Evolutionary conservation across 2,888 invertebrate species (phyloP).

Genomic region (Orchestes rusci): DNA sequence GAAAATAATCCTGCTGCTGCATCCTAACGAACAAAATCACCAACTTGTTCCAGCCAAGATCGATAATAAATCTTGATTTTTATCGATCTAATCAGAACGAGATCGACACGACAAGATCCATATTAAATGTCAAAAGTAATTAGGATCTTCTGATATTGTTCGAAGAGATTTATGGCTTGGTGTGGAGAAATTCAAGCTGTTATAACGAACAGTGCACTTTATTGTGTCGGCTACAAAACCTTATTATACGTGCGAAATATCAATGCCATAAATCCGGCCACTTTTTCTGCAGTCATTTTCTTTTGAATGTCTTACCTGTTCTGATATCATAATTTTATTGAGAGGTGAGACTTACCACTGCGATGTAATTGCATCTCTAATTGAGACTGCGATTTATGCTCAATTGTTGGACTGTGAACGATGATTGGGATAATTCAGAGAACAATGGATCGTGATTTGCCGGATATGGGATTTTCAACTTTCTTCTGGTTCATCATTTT

Average conservation of each 20-base stretch:
- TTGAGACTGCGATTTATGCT: slow-evolving; percentile 41
- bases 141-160: slow-evolving; percentile 22
- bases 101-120: slow-evolving; percentile 28
- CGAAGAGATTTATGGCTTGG: too few relatives aligned
- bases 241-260: slow-evolving; percentile 13
- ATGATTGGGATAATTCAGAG: too few relatives aligned
- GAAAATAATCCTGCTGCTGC: too few relatives aligned
- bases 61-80: slow-evolving; percentile 22
- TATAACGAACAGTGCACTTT: too few relatives aligned
- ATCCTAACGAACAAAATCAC: too few relatives aligned
- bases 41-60: slow-evolving; percentile 8
- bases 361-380: slow-evolving; percentile 41
- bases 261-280: slow-evolving; percentile 15
- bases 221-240: slow-evolving; percentile 9
- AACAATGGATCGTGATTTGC: too few relatives aligned
- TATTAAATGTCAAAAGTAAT: slow-evolving; percentile 31
- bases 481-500: too few relatives aligned
- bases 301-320: slow-evolving; percentile 18
- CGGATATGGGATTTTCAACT: too few relatives aligned
- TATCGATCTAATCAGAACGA: slow-evolving; percentile 21
- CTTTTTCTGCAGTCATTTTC: slow-evolving; percentile 15
- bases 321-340: slow-evolving; percentile 39
- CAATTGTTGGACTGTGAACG: slow-evolving; percentile 35
- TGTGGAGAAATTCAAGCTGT: too few relatives aligned
- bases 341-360: slow-evolving; percentile 35